Base-by-base conservation (phyloP, 2,113 vertebrate species). In the Gambusia holbrooki region DNA sequence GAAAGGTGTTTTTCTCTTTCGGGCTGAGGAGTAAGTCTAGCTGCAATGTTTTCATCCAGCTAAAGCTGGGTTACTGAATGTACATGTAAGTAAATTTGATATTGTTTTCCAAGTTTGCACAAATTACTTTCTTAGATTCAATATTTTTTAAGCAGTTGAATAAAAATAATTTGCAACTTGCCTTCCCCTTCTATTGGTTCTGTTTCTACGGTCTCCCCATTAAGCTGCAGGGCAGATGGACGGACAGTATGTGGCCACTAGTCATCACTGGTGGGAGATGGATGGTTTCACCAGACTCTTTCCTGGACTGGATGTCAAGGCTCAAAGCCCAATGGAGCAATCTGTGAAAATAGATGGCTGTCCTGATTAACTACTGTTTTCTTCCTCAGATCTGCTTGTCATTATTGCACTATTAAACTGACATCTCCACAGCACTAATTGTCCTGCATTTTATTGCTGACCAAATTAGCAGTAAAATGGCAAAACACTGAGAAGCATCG, bases 221-320 rank as follows among this genome's bases (percentile, higher is more conserved):
- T 0, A 62, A n/a, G 66, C 42, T 29, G 25, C 62, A 3, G 65
- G 77, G 73, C 94, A 94, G 93, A 93, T 73, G 90, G 93, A 37
- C 40, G 54, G 83, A 83, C 90, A 67, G 88, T 61, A 68, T 88
- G 92, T 66, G 88, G 78, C 65, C 27, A 74, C 64, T 71, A 69
- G 76, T 71, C 40, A 29, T 71, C 66, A 17, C 32, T 42, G 66
- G 73, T 22, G 45, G 67, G 65, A 35, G 70, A 60, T 73, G 74
- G 54, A 32, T 62, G 29, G 4, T 5, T 65, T 65, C 27, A 61
- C 62, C 51, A 33, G 76, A 76, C 22, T 81, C 76, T 79, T 90
- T 88, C 84, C 89, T 82, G 78, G 80, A 82, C 25, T 66, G 70
- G 88, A 74, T 37, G 84, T 76, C 81, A 10, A 66, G 69, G 33